A percentile compares a stretch with the other conserved stretches of the same genome.
Evolutionary conservation across 2,113 vertebrate species (phyloP).

Genomic region (Siniperca chuatsi): DNA sequence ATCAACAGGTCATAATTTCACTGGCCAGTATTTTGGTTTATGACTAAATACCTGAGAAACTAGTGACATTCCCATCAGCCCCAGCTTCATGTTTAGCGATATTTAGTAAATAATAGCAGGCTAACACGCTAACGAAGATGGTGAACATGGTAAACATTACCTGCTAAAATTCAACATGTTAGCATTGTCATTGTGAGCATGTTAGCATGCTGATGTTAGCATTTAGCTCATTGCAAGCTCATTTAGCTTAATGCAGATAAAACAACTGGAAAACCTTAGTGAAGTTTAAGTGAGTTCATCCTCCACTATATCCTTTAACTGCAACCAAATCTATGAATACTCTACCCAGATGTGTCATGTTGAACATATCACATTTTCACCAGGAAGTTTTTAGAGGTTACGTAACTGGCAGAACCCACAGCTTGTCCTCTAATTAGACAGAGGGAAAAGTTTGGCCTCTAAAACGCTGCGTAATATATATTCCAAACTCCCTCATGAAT

Average conservation of each 20-base stretch:
- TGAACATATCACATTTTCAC: slow-evolving; percentile 50
- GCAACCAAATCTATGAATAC: slow-evolving; percentile 38
- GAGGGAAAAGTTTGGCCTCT: slow-evolving; percentile 56
- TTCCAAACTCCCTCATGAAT: slow-evolving; percentile 54
- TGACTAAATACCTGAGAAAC: neutral
- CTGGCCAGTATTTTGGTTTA: neutral
- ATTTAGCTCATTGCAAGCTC: too few species aligned
- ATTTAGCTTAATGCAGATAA: slow-evolving; percentile 23
- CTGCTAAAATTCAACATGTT: neutral
- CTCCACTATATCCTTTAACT: slow-evolving; percentile 25
- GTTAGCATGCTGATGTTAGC: too few species aligned
- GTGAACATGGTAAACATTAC: neutral
- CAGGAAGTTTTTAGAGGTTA: slow-evolving; percentile 68
- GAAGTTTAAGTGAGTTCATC: slow-evolving; percentile 40
- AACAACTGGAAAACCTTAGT: slow-evolving; percentile 18
- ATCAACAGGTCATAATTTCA: too few species aligned
- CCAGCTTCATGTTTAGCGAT: too few species aligned
- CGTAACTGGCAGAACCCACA: slow-evolving; percentile 66
- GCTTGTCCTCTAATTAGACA: slow-evolving; percentile 72
- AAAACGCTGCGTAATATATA: slow-evolving; percentile 68
- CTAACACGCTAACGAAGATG: neutral
- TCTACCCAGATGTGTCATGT: slow-evolving; percentile 52
- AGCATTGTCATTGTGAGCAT: too few species aligned
- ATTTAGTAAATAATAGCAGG: neutral
- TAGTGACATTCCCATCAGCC: neutral